Base-by-base conservation (phyloP, 2,888 invertebrate species). In the Ephialtes manifestator region DNA sequence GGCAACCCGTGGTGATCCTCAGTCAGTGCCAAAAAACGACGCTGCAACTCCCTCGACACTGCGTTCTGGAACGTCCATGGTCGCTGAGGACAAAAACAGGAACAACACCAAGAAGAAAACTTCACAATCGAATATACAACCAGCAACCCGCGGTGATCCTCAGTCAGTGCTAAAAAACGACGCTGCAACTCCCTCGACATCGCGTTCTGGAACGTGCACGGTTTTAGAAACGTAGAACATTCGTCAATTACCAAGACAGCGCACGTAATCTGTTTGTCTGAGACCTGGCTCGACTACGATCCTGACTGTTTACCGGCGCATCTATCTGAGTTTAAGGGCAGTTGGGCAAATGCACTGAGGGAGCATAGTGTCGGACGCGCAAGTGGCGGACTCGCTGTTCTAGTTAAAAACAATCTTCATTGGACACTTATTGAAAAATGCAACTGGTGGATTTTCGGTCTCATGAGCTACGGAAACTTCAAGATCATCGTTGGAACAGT, bases 381-480 rank as follows among this genome's bases (percentile, higher is more conserved):
- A n/a, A n/a, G n/a, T 60, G 80, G 80, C 3, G 71, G 80, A 4
- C 46, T 72, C 24, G 48, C 71, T 13, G 35, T 28, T 39, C 43
- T 70, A 13, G 24, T 5, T 15, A 58, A 80, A 13, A 72, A 60
- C 2, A 46, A 46, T 11, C 46, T 70, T 10, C 24, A 28, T 18
- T 53, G 51, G 28, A 24, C 53, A 7, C 18, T 51, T 4, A 31
- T 78, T 8, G 78, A 78, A 39, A 70, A 28, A 10, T 46, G 68
- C 8, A 20, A 48, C 4, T 78, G 70, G 70, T 78, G 78, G 78
- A 70, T 78, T 43, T 67, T 78, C 68, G 67, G 67, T n/a, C 15
- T 53, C 18, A 28, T 70, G 18, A 24, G 31, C 13, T 24, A 24
- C 20, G 15, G 15, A 11, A 67, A 67, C 70, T 68, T 67, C 51